Conservation (phyloP, 2,888 invertebrate species). For the Pyrgus malvae region DNA sequence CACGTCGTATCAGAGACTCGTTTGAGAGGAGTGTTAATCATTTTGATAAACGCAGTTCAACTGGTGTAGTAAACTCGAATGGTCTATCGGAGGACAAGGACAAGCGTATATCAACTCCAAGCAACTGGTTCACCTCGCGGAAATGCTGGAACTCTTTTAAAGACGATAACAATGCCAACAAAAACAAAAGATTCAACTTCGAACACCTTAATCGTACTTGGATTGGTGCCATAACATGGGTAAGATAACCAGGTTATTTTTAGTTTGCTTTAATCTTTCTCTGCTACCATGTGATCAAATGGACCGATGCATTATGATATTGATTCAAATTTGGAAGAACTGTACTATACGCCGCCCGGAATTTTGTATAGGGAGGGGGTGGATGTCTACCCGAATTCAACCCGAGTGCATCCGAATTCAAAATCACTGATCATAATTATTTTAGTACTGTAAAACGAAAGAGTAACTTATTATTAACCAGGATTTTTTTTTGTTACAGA, state of each 20-base stretch:
- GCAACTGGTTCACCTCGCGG: slow-evolving; percentile 53
- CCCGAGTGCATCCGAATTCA: too few species aligned
- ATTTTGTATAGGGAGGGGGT: too few species aligned
- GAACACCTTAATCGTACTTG: slow-evolving; percentile 67
- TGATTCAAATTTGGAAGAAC: too few species aligned
- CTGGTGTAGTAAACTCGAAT: slow-evolving; percentile 55
- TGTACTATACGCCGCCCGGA: too few species aligned
- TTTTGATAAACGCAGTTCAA: slow-evolving; percentile 71
- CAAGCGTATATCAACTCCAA: slow-evolving; percentile 45
- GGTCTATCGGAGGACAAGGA: slow-evolving; percentile 51
- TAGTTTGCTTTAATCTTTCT: not conserved
- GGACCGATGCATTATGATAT: not conserved
- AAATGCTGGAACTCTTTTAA: slow-evolving; percentile 51
- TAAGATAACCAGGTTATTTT: slow-evolving; percentile 42
- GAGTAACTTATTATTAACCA: not conserved
- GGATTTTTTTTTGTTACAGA: slow-evolving; percentile 62
- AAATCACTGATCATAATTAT: too few species aligned
- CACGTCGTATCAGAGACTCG: slow-evolving; percentile 73
- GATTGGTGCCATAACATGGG: slow-evolving; percentile 80
- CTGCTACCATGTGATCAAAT: slow-evolving; percentile 7
- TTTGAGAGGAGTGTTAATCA: slow-evolving; percentile 73
- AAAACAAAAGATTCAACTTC: slow-evolving; percentile 67
- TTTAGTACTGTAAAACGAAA: too few species aligned
- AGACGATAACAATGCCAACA: slow-evolving; percentile 55
- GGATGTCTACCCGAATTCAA: too few species aligned